Conservation (phyloP, 2,113 vertebrate species). For the Arvicanthis niloticus region DNA sequence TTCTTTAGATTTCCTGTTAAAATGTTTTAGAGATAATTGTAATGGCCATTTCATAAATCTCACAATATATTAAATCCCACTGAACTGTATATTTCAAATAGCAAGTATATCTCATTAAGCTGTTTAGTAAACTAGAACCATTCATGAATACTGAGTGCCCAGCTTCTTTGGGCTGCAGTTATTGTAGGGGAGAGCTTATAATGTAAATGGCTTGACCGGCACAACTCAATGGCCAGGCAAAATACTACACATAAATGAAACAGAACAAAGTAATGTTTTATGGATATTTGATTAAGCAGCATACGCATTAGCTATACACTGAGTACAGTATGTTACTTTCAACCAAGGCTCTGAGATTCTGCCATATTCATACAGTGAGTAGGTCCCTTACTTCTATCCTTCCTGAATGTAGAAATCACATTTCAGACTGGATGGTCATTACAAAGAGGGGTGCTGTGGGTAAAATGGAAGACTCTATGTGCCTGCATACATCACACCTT, state of each 20-base stretch:
- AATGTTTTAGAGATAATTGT: slow-evolving; percentile 9
- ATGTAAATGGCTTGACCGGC: not conserved
- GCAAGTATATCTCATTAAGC: slow-evolving; percentile 1
- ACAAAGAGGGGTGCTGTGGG: not conserved
- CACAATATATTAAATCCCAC: not conserved
- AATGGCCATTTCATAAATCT: not conserved
- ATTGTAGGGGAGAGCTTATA: not conserved
- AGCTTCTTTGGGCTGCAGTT: not conserved
- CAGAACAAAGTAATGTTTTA: not conserved
- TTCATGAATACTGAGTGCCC: not conserved
- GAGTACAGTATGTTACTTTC: not conserved
- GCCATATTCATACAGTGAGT: not conserved
- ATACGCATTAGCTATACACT: not conserved
- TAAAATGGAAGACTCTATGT: not conserved
- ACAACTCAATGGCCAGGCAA: not conserved
- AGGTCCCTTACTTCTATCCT: not conserved
- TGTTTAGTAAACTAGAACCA: slow-evolving; percentile 17
- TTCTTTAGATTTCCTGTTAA: not conserved
- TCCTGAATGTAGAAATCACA: not conserved
- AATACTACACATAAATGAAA: not conserved
- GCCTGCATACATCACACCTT: not conserved
- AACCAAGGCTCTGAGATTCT: not conserved
- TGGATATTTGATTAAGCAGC: not conserved
- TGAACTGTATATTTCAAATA: not conserved
- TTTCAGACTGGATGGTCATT: not conserved